Conservation (phyloP, 2,113 vertebrate genomes). For the Bos javanicus region DNA sequence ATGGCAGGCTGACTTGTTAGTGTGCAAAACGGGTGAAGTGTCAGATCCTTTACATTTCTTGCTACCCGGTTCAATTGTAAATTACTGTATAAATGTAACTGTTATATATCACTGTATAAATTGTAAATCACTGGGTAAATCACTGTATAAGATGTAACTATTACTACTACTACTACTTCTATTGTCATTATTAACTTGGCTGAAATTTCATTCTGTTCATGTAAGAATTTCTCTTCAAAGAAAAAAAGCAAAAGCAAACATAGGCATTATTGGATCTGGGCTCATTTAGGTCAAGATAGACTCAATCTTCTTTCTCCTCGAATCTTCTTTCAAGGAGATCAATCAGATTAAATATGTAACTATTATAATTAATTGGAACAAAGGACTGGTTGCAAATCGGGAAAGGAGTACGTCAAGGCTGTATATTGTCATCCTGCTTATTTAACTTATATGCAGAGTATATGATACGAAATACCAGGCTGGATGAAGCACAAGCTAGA, state of each 20-base stretch:
- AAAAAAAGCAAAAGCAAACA: background rate
- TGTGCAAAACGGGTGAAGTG: background rate
- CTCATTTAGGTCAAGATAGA: background rate
- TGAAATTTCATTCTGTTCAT: slow-evolving; percentile 7
- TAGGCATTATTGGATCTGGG: background rate
- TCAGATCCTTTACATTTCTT: background rate
- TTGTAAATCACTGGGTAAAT: background rate
- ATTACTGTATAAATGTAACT: background rate
- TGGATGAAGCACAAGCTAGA: background rate
- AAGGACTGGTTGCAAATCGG: background rate
- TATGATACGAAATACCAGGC: background rate
- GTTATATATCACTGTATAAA: background rate
- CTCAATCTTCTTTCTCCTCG: background rate
- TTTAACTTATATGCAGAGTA: background rate
- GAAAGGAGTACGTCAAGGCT: background rate
- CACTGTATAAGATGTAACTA: background rate
- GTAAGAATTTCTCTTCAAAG: background rate
- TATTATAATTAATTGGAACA: background rate
- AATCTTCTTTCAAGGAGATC: background rate
- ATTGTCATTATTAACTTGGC: background rate
- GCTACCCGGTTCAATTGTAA: background rate
- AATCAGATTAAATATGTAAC: background rate
- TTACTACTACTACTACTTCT: background rate
- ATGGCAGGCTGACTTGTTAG: background rate
- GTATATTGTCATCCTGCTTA: background rate